Evolutionary conservation across 1,140 invertebrate species (phyloP).

Genomic region (Laodelphax striatellus): DNA sequence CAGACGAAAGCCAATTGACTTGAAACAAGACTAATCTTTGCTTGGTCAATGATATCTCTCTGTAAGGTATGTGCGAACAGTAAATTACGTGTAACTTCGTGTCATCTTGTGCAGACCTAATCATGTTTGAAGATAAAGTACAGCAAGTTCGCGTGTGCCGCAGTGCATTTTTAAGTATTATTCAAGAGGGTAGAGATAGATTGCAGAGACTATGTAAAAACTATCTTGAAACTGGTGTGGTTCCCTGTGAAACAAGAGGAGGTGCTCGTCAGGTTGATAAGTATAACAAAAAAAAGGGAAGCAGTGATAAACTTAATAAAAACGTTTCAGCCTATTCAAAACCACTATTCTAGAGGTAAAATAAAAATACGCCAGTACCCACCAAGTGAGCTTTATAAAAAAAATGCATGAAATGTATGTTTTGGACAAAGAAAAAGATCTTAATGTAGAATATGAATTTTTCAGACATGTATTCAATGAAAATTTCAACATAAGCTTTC

Average conservation of each 20-base stretch:
- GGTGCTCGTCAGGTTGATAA: not conserved
- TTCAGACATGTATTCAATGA: not conserved
- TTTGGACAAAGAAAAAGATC: not conserved
- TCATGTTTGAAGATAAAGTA: not conserved
- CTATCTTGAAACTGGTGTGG: not conserved
- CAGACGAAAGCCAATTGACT: too few species aligned
- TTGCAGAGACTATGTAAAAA: conserved; percentile 5
- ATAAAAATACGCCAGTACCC: conserved; percentile 3
- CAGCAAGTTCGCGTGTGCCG: not conserved
- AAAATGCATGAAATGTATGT: conserved; percentile 2
- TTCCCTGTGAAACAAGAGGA: not conserved
- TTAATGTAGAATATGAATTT: conserved; percentile 6
- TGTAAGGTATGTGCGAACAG: too few species aligned
- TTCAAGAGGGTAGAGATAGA: conserved; percentile 4
- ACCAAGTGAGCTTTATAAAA: conserved; percentile 3
- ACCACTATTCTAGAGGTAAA: conserved; percentile 1
- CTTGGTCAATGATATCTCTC: too few species aligned
- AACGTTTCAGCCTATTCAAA: conserved; percentile 4
- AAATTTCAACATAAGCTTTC: not conserved
- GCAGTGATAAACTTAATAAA: conserved; percentile 1
- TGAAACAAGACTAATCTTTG: too few species aligned
- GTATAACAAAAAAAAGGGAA: not conserved
- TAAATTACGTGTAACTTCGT: too few species aligned
- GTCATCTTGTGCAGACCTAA: too few species aligned
- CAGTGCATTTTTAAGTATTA: not conserved